Evolutionary conservation across 2,888 invertebrate genomes (phyloP).

Genomic region (Drosophila tripunctata): DNA sequence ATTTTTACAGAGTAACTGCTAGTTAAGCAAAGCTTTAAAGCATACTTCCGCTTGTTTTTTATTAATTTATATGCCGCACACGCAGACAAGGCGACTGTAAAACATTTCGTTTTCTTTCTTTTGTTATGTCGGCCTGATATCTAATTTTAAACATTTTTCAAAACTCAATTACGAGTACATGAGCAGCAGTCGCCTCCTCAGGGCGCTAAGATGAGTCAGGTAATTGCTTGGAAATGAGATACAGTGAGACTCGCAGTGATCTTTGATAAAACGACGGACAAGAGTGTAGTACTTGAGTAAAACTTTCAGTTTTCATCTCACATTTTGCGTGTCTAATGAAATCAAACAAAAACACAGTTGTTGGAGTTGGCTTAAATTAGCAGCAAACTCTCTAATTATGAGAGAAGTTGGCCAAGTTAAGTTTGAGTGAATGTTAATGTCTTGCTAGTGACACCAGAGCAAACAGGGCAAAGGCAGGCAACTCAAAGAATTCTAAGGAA

Average conservation of each 20-base stretch:
- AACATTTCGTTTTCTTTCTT: slow-evolving; percentile 5
- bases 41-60: slow-evolving; percentile 2
- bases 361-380: slow-evolving; percentile 54
- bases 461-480: slow-evolving; percentile 39
- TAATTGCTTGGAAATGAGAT: slow-evolving; percentile 71
- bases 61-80: slow-evolving; percentile 51
- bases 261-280: neutral
- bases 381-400: slow-evolving; percentile 72
- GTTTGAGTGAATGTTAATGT: slow-evolving; percentile 68
- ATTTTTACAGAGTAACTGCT: slow-evolving; percentile 10
- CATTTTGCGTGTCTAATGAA: slow-evolving; percentile 59
- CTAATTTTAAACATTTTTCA: slow-evolving; percentile 69
- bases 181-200: slow-evolving; percentile 4
- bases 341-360: slow-evolving; percentile 55
- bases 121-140: slow-evolving; percentile 38
- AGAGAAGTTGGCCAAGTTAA: slow-evolving; percentile 58
- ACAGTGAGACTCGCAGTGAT: slow-evolving; percentile 8
- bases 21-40: neutral
- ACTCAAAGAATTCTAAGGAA: slow-evolving; percentile 27
- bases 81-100: slow-evolving; percentile 18
- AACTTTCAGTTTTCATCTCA: slow-evolving; percentile 52
- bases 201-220: slow-evolving; percentile 42
- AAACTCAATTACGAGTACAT: slow-evolving; percentile 67
- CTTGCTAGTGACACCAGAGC: slow-evolving; percentile 51
- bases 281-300: slow-evolving; percentile 4